Evolutionary conservation across 35 echinoderm and acorn worm genomes (phyloP).

Genomic region (Hemicentrotus pulcherrimus): DNA sequence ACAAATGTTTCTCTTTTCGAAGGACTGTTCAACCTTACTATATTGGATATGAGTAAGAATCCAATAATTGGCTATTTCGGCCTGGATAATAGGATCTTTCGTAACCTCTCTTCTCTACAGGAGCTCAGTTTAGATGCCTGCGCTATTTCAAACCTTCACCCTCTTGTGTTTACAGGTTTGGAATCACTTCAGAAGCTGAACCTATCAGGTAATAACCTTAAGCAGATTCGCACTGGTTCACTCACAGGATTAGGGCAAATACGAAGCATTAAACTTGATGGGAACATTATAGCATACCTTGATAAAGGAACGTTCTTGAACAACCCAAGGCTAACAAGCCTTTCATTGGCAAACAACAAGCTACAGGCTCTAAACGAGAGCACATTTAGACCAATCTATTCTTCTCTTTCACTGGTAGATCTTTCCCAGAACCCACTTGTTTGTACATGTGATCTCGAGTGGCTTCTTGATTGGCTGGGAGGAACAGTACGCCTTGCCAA

Average conservation of each 20-base stretch:
- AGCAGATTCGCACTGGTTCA: neutral
- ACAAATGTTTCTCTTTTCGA: neutral
- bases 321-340: neutral
- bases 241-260: neutral
- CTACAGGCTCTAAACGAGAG: neutral
- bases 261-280: neutral
- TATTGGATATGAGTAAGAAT: neutral
- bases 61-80: neutral
- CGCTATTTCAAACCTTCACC: neutral
- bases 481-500: neutral
- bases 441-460: slow-evolving; percentile 7
- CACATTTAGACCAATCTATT: neutral
- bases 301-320: neutral
- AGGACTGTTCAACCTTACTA: neutral
- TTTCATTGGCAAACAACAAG: neutral
- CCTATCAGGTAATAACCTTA: neutral
- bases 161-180: neutral
- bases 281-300: neutral
- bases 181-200: neutral
- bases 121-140: neutral
- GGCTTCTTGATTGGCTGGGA: neutral
- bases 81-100: neutral
- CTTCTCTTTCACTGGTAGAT: neutral
- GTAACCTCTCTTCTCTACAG: neutral
- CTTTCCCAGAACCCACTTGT: neutral